Conservation (phyloP, 2,113 vertebrate species). For the Strix aluco region DNA sequence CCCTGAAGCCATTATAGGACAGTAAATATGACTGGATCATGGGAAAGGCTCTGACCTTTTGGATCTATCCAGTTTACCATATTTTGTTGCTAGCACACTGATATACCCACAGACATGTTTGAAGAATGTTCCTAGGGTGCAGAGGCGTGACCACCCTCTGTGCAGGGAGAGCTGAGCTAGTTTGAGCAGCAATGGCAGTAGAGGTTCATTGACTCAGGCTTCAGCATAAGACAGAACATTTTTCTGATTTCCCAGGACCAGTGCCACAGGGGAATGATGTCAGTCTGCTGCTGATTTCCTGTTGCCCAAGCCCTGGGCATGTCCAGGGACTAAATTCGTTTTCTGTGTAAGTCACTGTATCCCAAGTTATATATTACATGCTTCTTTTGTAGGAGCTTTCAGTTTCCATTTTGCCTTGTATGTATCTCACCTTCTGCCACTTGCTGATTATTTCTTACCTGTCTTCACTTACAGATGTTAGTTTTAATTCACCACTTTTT, state of each 20-base stretch:
- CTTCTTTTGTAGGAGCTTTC: background rate
- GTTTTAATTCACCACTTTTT: background rate
- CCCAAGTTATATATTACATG: background rate
- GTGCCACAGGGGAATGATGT: background rate
- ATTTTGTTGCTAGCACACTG: rapidly evolving
- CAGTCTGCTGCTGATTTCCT: background rate
- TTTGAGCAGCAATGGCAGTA: background rate
- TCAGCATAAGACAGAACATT: background rate
- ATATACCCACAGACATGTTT: too few relatives aligned
- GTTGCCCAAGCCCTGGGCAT: background rate
- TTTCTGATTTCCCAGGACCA: background rate
- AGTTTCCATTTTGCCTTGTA: background rate
- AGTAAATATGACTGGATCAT: background rate
- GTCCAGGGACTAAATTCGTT: background rate
- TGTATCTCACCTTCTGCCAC: background rate
- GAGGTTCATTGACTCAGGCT: background rate
- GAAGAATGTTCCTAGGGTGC: background rate
- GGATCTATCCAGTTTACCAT: background rate
- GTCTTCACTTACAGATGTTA: background rate
- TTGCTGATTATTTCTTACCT: background rate
- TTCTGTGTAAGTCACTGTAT: background rate
- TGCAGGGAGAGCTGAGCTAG: background rate
- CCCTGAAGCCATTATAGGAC: background rate
- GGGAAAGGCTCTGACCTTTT: background rate
- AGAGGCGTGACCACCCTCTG: background rate